A percentile compares a stretch with the other conserved stretches of the same genome.
Conservation (phyloP, 1,140 invertebrate genomes). For the Leptestheria dahalacensis region DNA sequence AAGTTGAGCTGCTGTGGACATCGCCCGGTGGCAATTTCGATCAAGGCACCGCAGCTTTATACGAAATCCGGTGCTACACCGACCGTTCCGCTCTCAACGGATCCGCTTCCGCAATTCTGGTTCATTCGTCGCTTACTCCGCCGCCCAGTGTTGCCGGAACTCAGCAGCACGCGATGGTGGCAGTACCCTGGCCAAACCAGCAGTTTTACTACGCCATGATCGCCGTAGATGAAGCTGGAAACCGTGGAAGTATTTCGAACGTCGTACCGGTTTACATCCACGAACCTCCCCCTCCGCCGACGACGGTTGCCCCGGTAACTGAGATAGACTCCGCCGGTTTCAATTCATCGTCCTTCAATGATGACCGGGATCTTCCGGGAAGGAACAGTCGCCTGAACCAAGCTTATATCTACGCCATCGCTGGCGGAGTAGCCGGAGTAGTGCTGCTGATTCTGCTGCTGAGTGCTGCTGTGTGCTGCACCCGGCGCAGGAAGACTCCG, state of each 20-base stretch:
- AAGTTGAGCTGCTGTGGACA: conserved; percentile 25
- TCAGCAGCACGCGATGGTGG: conserved; percentile 22
- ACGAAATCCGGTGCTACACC: conserved; percentile 25
- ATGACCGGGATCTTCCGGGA: background rate
- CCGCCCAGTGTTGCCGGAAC: conserved; percentile 21
- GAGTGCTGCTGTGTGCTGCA: background rate
- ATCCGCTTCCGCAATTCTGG: conserved; percentile 22
- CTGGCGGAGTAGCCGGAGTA: conserved; percentile 20
- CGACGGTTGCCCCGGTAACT: conserved; percentile 10
- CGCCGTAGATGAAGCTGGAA: conserved; percentile 21
- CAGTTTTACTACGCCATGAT: conserved; percentile 26
- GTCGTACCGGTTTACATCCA: conserved; percentile 23
- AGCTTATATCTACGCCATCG: conserved; percentile 21
- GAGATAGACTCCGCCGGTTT: background rate
- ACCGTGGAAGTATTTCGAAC: conserved; percentile 24
- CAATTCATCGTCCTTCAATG: background rate
- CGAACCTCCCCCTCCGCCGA: conserved; percentile 20
- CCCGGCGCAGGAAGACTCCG: background rate
- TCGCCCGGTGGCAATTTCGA: conserved; percentile 26
- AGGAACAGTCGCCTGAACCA: conserved; percentile 16
- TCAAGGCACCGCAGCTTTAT: conserved; percentile 22
- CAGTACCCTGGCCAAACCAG: conserved; percentile 25
- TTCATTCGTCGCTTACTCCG: conserved; percentile 21
- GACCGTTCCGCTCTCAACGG: conserved; percentile 23
- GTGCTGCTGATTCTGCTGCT: conserved; percentile 21